Conservation (phyloP, 2,113 vertebrate species). For the Sakesphorus luctuosus region DNA sequence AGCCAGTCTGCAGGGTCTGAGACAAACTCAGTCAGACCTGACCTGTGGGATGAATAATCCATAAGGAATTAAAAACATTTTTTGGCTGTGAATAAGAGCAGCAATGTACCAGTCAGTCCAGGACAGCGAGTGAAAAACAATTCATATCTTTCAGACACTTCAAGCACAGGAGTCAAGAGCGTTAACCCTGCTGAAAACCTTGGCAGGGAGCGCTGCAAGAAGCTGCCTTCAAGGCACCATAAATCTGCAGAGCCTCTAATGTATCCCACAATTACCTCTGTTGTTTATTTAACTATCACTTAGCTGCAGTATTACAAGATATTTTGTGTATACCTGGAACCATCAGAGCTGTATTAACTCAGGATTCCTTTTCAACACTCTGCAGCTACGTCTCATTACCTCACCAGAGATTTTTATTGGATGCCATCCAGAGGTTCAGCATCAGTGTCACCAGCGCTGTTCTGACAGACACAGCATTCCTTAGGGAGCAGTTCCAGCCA, state of each 20-base stretch:
- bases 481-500: constrained; percentile 32
- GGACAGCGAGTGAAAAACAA: constrained; percentile 1
- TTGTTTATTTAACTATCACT: constrained; percentile 20
- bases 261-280: background rate
- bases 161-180: constrained; percentile 9
- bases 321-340: background rate
- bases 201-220: constrained; percentile 38
- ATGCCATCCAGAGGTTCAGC: background rate
- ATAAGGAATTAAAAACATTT: constrained; percentile 67
- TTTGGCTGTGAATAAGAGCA: constrained; percentile 51
- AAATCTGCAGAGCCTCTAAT: constrained; percentile 34
- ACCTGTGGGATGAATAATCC: constrained; percentile 68
- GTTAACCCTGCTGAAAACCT: constrained; percentile 23
- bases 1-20: background rate
- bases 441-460: background rate
- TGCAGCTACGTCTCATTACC: background rate
- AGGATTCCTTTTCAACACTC: constrained; percentile 2
- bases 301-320: constrained; percentile 18
- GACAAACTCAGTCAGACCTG: constrained; percentile 40
- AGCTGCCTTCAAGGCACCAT: background rate
- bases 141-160: background rate
- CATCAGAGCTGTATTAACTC: background rate
- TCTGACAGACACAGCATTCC: constrained; percentile 21
- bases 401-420: constrained; percentile 5
- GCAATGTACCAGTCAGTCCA: constrained; percentile 20